Evolutionary conservation across 2,888 invertebrate genomes (phyloP).

Genomic region (Hirtodrosophila confusa): DNA sequence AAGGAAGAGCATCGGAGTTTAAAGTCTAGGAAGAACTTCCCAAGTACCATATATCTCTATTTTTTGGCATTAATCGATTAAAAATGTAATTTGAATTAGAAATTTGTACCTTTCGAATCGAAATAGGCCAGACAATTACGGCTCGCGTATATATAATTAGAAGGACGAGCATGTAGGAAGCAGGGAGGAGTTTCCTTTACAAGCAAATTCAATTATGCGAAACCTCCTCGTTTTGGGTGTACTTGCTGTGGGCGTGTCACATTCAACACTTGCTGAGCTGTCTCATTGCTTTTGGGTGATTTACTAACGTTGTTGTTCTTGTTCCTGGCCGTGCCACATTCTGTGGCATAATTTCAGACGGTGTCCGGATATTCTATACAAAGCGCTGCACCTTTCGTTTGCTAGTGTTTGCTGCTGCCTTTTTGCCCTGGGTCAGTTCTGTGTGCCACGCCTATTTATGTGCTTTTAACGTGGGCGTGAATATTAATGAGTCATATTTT

Average conservation of each 20-base stretch:
- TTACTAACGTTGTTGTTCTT: slow-evolving; percentile 19
- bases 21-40: no score
- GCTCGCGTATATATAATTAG: slow-evolving; percentile 13
- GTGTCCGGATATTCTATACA: slow-evolving; percentile 41
- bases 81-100: neutral
- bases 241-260: slow-evolving; percentile 45
- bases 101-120: neutral
- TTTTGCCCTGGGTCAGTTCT: slow-evolving; percentile 33
- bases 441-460: slow-evolving; percentile 68
- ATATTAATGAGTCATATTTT: slow-evolving; percentile 74
- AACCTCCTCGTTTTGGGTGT: slow-evolving; percentile 9
- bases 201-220: slow-evolving; percentile 35
- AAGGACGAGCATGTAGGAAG: neutral
- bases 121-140: neutral
- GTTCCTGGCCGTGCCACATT: slow-evolving; percentile 20
- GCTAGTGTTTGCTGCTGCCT: slow-evolving; percentile 14
- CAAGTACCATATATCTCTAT: no score
- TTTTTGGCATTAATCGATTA: neutral
- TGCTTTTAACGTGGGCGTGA: slow-evolving; percentile 74
- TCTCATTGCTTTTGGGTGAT: slow-evolving; percentile 52
- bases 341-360: slow-evolving; percentile 45
- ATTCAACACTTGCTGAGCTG: slow-evolving; percentile 45
- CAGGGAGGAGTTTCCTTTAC: slow-evolving; percentile 3
- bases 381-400: slow-evolving; percentile 47
- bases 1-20: no score